These are phyloP conservation scores for Mythimna albipuncta DNA, from an alignment of 2,888 invertebrate genomes.

Conservation along the genomic window DNA sequence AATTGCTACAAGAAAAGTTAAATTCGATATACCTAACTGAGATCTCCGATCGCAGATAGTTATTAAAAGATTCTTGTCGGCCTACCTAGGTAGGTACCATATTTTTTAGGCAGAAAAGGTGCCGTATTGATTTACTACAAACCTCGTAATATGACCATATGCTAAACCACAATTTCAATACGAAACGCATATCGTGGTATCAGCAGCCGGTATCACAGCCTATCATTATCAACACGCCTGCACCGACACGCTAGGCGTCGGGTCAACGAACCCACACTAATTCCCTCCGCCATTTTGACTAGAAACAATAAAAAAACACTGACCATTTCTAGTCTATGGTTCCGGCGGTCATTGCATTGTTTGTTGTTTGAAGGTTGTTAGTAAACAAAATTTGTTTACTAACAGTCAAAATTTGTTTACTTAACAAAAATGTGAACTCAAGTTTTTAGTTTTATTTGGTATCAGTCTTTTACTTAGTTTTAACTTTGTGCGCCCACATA, in stretches of 20 bases:
- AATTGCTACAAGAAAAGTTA: too few species aligned
- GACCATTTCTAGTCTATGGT: constrained; percentile 37
- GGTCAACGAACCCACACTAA: constrained; percentile 63
- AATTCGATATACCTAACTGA: too few species aligned
- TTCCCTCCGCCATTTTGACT: constrained; percentile 71
- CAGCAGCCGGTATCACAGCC: constrained; percentile 39
- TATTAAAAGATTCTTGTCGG: not conserved
- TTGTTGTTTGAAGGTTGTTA: constrained; percentile 16
- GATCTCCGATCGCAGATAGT: too few species aligned
- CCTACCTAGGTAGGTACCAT: too few species aligned
- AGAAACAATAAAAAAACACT: constrained; percentile 64
- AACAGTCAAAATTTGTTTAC: too few species aligned
- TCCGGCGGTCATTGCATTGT: constrained; percentile 37
- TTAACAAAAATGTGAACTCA: not conserved
- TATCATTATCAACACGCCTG: constrained; percentile 56
- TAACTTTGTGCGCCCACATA: too few species aligned
- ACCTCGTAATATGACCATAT: not conserved
- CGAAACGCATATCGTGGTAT: constrained; percentile 32
- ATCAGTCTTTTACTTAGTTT: not conserved
- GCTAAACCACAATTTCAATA: constrained; percentile 18
- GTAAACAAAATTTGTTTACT: too few species aligned
- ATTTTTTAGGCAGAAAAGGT: not conserved
- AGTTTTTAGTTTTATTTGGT: not conserved
- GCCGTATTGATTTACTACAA: not conserved
- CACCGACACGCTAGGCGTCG: constrained; percentile 58